These are phyloP conservation scores for Pygoscelis adeliae DNA, from an alignment of 2,113 vertebrate species.

Conservation along the genomic window DNA sequence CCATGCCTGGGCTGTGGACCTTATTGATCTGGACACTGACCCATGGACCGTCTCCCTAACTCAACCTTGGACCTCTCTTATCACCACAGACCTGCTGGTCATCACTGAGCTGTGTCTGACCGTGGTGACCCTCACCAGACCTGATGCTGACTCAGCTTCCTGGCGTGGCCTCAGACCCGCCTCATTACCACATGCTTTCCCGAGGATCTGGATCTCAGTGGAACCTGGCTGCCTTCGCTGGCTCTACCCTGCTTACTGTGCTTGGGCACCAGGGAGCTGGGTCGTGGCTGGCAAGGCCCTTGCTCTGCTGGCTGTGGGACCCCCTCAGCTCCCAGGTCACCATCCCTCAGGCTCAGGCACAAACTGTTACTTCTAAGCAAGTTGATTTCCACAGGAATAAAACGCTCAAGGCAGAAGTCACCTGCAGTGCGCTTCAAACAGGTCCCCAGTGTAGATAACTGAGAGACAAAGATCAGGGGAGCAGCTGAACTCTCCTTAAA, in stretches of 20 bases:
- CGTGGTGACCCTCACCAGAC: neutral
- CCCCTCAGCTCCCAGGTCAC: neutral
- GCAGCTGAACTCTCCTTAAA: neutral
- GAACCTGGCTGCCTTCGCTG: neutral
- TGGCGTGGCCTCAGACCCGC: neutral
- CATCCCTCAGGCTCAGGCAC: neutral
- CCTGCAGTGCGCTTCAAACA: neutral
- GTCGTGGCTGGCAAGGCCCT: neutral
- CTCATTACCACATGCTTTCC: neutral
- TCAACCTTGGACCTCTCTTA: neutral
- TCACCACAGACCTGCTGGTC: neutral
- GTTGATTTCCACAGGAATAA: neutral
- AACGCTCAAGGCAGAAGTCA: neutral
- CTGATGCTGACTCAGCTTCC: neutral
- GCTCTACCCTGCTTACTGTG: neutral
- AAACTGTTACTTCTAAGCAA: neutral
- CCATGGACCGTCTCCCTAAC: neutral
- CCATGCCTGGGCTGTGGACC: neutral
- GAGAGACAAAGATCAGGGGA: neutral
- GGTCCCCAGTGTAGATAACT: neutral
- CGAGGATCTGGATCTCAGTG: neutral
- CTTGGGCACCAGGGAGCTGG: neutral
- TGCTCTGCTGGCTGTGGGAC: neutral
- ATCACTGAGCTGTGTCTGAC: neutral
- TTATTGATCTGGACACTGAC: neutral